These are phyloP conservation scores for Pelodiscus sinensis DNA, from an alignment of 2,113 vertebrate genomes.

Conservation along the genomic window DNA sequence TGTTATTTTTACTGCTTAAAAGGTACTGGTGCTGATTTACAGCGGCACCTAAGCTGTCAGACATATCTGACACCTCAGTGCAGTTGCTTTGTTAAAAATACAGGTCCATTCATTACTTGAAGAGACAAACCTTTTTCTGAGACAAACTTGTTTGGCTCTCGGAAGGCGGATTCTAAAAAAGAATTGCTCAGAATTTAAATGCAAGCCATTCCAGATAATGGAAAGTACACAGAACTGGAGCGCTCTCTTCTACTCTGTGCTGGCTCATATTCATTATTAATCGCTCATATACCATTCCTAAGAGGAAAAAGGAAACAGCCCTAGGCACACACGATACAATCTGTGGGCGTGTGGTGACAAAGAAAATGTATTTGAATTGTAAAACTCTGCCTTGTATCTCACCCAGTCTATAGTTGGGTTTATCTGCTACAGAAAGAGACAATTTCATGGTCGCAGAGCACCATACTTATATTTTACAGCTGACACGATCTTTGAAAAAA, in stretches of 20 bases:
- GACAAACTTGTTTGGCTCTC: not conserved
- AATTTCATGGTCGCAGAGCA: not conserved
- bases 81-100: not conserved
- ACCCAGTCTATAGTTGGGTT: accelerated
- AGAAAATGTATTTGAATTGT: not conserved
- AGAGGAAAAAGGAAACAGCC: not conserved
- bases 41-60: not conserved
- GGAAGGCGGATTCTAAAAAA: slow-evolving; percentile 7
- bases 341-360: not conserved
- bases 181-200: not conserved
- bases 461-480: not conserved
- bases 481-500: not conserved
- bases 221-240: accelerated
- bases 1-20: slow-evolving; percentile 42
- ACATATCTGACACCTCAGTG: slow-evolving; percentile 46
- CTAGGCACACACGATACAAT: not conserved
- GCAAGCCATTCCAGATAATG: not conserved
- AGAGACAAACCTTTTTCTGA: slow-evolving; percentile 2
- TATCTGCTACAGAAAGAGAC: not conserved
- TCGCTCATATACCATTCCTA: not conserved
- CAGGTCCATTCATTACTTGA: not conserved
- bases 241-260: accelerated
- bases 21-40: slow-evolving; percentile 40
- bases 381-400: not conserved
- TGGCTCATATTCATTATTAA: not conserved